Evolutionary conservation across 2,888 invertebrate species (phyloP).

Genomic region (Scrobipalpa costella): DNA sequence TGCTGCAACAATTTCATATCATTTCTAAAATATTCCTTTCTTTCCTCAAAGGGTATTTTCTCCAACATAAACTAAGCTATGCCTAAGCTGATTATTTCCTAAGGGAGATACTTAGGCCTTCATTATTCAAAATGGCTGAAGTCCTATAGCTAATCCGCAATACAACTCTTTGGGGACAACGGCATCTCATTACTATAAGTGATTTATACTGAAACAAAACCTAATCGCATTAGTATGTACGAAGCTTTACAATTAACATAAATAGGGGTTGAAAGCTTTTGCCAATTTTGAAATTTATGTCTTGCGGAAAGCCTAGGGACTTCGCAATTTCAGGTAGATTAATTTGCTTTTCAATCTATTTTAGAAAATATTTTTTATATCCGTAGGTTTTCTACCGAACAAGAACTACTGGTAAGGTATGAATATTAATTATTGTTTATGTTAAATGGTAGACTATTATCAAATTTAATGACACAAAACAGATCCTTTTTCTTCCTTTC

Average conservation of each 20-base stretch:
- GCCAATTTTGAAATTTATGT: slow-evolving; percentile 31
- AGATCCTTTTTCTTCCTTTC: no score
- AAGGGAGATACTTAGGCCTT: slow-evolving; percentile 14
- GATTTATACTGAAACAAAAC: slow-evolving; percentile 53
- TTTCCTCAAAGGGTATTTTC: neutral
- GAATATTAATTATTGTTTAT: no score
- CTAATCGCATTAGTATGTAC: slow-evolving; percentile 56
- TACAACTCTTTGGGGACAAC: slow-evolving; percentile 55
- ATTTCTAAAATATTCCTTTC: no score
- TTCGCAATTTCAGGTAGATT: neutral
- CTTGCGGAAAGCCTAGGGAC: slow-evolving; percentile 11
- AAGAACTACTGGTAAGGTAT: no score
- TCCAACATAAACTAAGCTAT: slow-evolving; percentile 14
- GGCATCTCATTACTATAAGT: slow-evolving; percentile 60
- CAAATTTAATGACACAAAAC: no score
- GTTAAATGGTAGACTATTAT: no score
- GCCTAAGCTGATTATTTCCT: slow-evolving; percentile 29
- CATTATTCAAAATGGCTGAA: slow-evolving; percentile 31
- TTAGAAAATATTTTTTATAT: neutral
- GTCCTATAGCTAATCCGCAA: slow-evolving; percentile 35
- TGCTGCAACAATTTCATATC: no score
- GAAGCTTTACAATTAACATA: slow-evolving; percentile 45
- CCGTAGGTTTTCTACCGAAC: no score
- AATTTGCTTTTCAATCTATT: neutral
- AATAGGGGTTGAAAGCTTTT: slow-evolving; percentile 37